Conservation (phyloP, 2,888 invertebrate genomes). For the Oscheius onirici region DNA sequence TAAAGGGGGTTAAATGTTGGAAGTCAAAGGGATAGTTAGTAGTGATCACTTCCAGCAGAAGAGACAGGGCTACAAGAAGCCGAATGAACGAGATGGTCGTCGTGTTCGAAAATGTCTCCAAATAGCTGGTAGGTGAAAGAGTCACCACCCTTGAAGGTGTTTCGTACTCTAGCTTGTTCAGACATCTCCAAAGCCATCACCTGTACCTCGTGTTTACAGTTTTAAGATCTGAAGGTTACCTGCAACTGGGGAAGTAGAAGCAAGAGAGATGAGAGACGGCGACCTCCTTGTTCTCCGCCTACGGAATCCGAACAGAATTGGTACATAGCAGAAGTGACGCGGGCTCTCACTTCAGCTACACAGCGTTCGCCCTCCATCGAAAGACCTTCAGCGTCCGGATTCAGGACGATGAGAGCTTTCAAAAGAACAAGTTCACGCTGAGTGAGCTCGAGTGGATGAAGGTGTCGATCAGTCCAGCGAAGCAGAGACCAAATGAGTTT, state of each 20-base stretch:
- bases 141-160: conserved; percentile 50
- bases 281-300: conserved; percentile 44
- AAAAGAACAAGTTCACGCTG: conserved; percentile 60
- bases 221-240: conserved; percentile 28
- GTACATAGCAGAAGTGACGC: conserved; percentile 60
- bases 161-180: conserved; percentile 62
- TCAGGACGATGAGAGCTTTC: conserved; percentile 58
- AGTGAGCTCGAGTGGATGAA: conserved; percentile 52
- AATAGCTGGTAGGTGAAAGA: conserved; percentile 63
- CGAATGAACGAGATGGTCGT: conserved; percentile 37
- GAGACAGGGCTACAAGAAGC: conserved; percentile 50
- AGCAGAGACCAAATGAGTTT: conserved; percentile 55
- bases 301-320: conserved; percentile 43
- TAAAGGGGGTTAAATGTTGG: neutral
- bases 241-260: conserved; percentile 64
- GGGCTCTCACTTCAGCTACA: conserved; percentile 54
- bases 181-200: conserved; percentile 60
- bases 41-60: conserved; percentile 23
- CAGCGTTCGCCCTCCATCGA: conserved; percentile 45
- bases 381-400: conserved; percentile 54
- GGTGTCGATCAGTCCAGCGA: conserved; percentile 52
- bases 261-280: conserved; percentile 60
- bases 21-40: neutral
- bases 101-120: conserved; percentile 65
- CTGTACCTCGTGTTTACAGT: conserved; percentile 34